Evolutionary conservation across 2,888 invertebrate genomes (phyloP).

Genomic region (Laothoe populi): DNA sequence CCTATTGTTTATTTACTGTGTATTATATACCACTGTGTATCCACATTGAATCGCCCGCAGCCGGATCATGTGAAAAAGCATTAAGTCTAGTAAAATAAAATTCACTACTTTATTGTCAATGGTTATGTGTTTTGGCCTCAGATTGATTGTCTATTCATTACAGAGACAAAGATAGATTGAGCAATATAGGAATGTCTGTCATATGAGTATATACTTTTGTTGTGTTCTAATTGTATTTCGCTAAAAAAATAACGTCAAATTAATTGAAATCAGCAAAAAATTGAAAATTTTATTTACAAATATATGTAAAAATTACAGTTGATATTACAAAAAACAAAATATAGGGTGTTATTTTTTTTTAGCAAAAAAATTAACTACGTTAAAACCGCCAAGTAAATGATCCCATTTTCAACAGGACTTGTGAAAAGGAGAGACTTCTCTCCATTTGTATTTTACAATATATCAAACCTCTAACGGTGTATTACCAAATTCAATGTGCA

Average conservation of each 20-base stretch:
- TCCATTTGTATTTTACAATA: too few relatives aligned
- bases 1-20: not conserved
- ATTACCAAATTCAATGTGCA: not conserved
- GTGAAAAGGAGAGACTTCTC: too few relatives aligned
- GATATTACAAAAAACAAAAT: not conserved
- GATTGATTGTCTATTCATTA: conserved; percentile 39
- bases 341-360: not conserved
- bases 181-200: conserved; percentile 54
- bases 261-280: not conserved
- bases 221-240: not conserved
- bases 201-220: conserved; percentile 38
- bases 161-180: conserved; percentile 46
- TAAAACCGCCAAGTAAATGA: not conserved
- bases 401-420: not conserved
- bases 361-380: not conserved
- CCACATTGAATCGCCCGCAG: not conserved
- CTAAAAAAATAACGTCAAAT: not conserved
- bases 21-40: not conserved
- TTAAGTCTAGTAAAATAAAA: not conserved
- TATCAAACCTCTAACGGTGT: too few relatives aligned
- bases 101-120: conserved; percentile 31
- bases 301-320: not conserved
- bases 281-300: not conserved
- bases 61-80: not conserved
- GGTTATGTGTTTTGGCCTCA: conserved; percentile 24